A percentile compares a stretch with the other conserved stretches of the same genome.
phyloP scores from a whole-genome alignment of 1,140 invertebrate species.

The Camponotus floridanus region DNA sequence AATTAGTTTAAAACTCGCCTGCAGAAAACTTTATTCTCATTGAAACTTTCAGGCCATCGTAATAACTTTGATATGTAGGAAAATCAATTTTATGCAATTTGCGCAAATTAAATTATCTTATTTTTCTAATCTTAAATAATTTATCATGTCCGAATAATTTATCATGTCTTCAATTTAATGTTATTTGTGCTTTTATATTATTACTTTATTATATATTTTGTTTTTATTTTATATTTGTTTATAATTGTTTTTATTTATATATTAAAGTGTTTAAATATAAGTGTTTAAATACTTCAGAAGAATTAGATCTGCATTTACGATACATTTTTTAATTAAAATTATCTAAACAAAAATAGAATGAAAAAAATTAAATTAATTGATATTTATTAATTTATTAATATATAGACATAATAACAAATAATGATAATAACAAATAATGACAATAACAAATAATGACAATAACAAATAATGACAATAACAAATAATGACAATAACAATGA shows the following conservation, averaged over 20 bases:
- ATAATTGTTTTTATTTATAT: too few species aligned
- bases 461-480: not conserved
- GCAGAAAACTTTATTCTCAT: conserved; percentile 30
- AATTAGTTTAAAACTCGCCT: conserved; percentile 38
- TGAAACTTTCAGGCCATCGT: not conserved
- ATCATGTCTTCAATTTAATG: not conserved
- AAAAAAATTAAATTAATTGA: not conserved
- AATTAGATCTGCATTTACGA: not conserved
- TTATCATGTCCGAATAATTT: not conserved
- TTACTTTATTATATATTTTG: too few species aligned
- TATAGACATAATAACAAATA: not conserved
- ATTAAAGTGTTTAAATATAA: not conserved
- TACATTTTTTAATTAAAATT: not conserved
- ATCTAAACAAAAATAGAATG: not conserved
- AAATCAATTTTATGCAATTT: not conserved
- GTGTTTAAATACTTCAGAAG: too few species aligned
- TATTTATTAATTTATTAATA: too few species aligned
- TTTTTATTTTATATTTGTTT: not conserved
- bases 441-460: too few species aligned
- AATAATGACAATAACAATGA: too few species aligned
- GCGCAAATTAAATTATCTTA: not conserved
- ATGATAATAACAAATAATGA: too few species aligned
- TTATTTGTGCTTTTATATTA: too few species aligned
- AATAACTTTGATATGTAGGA: not conserved
- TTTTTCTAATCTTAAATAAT: not conserved